Evolutionary conservation across 2,113 vertebrate species (phyloP), one percentile per base, ranked within the genome.

Genomic region (Pangasianodon gigas): DNA sequence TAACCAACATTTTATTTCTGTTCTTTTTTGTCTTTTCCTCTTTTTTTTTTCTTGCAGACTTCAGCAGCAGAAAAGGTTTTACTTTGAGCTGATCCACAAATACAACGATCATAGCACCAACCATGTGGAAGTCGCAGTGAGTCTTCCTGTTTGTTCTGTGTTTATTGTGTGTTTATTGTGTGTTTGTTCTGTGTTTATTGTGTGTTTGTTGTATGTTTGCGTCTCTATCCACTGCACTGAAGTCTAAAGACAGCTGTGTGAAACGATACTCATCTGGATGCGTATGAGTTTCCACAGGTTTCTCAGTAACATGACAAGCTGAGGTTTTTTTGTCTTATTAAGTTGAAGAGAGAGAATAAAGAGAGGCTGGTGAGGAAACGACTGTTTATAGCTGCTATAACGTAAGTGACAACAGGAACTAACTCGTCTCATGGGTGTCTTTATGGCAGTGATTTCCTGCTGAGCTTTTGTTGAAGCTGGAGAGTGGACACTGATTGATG

Each of bases 1-100:
- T 21, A 24, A 75, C 0, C 21, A 75, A 46, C 7, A 13, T 48
- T 26, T 16, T 16, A 52, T 52, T n/a, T n/a, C 48, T n/a, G 13
- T 16, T 52, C 2, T 81, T 32, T 8, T 0, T 11, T 29, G 16
- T 2, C 18, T 21, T 44, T n/a, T 46, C 11, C 13, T 56, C 4
- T 51, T 80, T 2, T 92, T 51, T 80, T 2, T 92, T 24, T 93
- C 51, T 67, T 13, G 0, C 94, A 99, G 98, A 92, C 92, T 99
- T 87, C 96, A 94, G 56, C 92, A 96, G 2, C 88, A 94, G 83
- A 94, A 58, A 90, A 97, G 92, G 93, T 99, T 99, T 94, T 99
- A 97, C 91, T 99, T 99, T 88, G 98, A 99, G 94, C 94, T 99
- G 77, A 94, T 99, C 52, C 97, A 98, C 95, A 98, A 99, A 92